Base-by-base conservation (phyloP, 2,113 vertebrate genomes). In the Physeter macrocephalus region DNA sequence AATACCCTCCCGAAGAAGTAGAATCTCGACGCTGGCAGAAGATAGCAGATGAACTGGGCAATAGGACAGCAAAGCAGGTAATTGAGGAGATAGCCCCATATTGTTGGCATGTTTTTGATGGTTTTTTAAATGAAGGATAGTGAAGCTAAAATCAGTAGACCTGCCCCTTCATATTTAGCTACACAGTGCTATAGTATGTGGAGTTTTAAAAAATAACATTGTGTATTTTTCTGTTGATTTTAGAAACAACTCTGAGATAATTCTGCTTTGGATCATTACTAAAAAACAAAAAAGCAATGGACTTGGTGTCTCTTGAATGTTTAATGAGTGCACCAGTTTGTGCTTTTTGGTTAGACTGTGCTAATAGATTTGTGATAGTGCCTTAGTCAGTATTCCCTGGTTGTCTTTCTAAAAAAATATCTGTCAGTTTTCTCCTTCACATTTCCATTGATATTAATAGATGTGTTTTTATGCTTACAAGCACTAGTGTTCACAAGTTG, bases 21-120 rank as follows among this genome's bases (percentile, higher is more conserved):
- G 99, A 99, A 98, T 99, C 99, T 9, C 99, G 99, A 90, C 99
- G 99, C 66, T 99, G 99, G 99, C 99, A 99, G 98, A 99, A 99
- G 98, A 99, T 99, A 43, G 99, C 99, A 6, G 99, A 99, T 96
- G 99, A 99, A 78, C 98, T 99, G 34, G 99, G 99, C 87, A 99
- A 99, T 81, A 99, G 99, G 95, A 99, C 99, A 8, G 99, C 99
- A 57, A 99, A 99, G 95, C 99, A 99, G 99, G 99, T 99, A 98
- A 97, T 29, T 94, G 0, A 43, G 59, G 39, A 71, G 75, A 2
- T 67, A 52, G 23, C 72, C 8, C 43, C 23, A 0, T 36, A n/a
- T 87, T 54, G 20, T 13, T 67, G 66, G 18, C 13, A 36, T 94
- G 75, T 41, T 57, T 67, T 41, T 86, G 4, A 3, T 29, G 27